Conservation (phyloP, 64 coral and sea anemone species). For the Astreopora myriophthalma region DNA sequence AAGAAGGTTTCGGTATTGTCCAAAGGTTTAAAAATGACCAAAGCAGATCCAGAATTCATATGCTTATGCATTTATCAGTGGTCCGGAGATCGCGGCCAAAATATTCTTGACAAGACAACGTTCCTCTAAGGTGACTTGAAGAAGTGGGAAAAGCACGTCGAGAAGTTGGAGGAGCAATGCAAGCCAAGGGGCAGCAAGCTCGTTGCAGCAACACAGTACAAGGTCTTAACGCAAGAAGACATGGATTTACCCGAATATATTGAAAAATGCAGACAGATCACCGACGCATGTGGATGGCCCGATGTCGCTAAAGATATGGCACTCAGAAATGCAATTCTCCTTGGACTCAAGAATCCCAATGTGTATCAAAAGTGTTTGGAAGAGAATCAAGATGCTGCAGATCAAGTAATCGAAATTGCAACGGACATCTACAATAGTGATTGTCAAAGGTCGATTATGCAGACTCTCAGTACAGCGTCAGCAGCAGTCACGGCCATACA, state of each 20-base stretch:
- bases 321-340: constrained; percentile 10
- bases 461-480: neutral
- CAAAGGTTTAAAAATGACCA: constrained; percentile 6
- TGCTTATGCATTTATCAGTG: neutral
- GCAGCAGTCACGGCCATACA: constrained; percentile 11
- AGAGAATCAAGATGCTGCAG: neutral
- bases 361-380: constrained; percentile 8
- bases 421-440: constrained; percentile 6
- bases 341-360: neutral
- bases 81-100: neutral
- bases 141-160: neutral
- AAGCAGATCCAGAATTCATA: neutral
- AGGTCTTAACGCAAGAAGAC: neutral
- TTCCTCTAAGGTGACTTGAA: neutral
- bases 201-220: neutral
- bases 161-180: constrained; percentile 16
- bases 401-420: neutral
- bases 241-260: neutral
- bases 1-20: constrained; percentile 10
- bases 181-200: constrained; percentile 6
- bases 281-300: constrained; percentile 15
- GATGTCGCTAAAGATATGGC: neutral
- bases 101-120: constrained; percentile 2
- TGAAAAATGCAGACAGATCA: neutral
- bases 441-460: constrained; percentile 20